Base-by-base conservation (phyloP, 2,888 invertebrate species). In the Oeneis ivallda region DNA sequence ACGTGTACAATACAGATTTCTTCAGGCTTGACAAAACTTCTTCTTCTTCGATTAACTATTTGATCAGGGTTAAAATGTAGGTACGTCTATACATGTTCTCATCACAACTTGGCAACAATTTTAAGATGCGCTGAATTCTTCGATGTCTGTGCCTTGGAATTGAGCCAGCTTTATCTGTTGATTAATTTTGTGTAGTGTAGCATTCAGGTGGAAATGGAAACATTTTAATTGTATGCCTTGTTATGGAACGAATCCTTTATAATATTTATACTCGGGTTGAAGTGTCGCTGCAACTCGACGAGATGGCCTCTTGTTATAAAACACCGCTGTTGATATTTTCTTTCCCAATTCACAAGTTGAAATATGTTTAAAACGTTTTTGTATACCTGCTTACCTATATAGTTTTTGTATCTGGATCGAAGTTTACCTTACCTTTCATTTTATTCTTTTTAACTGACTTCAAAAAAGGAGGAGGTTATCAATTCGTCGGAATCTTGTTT, bases 151-250 rank as follows among this genome's bases (percentile, higher is more conserved):
- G 64, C 53, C 56, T 68, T 71, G 70, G 71, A 64, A 26, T 11
- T 9, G 13, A 52, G 71, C 70, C 70, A 71, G 68, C 54, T 67
- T 63, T 62, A 13, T 64, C 62, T 62, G 64, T 70, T 70, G 66
- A 71, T 68, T 68, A 71, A 71, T 70, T 70, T 70, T 62, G 68
- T 68, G 70, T 70, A 70, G 65, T 62, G 66, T 67, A 45, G 59
- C 59, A 65, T 70, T 70, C 70, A 70, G 68, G 68, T 70, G 37
- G 59, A 37, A 60, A 50, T 70, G 49, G 59, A 8, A 60, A 50
- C 15, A 62, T 67, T 68, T 70, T 67, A 67, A 70, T 70, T 70
- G 59, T 67, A 62, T 37, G 49, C 64, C 68, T 70, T 64, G 71
- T 71, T 71, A 70, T 65, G 52, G 61, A 66, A 49, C 54, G 62